Evolutionary conservation across 2,113 vertebrate species (phyloP), one percentile per base, ranked within the genome.

Genomic region (Syngnathus scovelli): DNA sequence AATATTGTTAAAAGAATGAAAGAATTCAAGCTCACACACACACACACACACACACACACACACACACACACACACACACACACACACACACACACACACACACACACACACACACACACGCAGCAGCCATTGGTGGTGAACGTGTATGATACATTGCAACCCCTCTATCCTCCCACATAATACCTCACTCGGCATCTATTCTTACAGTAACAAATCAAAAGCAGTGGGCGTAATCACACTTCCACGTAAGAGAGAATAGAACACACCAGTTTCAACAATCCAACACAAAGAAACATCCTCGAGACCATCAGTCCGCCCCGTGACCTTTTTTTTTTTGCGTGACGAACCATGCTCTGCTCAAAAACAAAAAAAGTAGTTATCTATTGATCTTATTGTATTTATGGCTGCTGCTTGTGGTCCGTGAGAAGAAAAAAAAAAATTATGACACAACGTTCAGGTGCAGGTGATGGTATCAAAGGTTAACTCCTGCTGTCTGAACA

Each of bases 171-270:
- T 83, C 85, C 79, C 71, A 85, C 83, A 85, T 78, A 87, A 87
- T 83, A 79, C 83, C 85, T 85, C 83, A 78, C 72, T 74, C 77
- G 80, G 78, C 83, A 75, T 83, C 75, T 81, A 81, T 75, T 88
- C 83, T 82, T 83, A 75, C 77, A 83, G 83, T 81, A 86, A 77
- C 83, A 80, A 78, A 87, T 86, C 83, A 86, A 76, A 84, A 83
- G 33, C 46, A 3, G 86, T 86, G 81, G 87, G 85, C 70, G 82
- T 83, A 71, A 78, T 87, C 82, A 70, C 79, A 81, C 82, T 82
- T 74, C 41, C 67, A 81, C 38, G 38, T 38, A 41, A 5, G 38
- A 41, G 38, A 13, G 73, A 83, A 82, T 70, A 79, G 73, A 85
- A 75, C 59, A 46, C 66, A 76, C 69, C 61, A 68, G 70, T 37